Evolutionary conservation across 1,140 invertebrate species (phyloP), one percentile per base, ranked within the genome.

Genomic region (Bradysia coprophila): DNA sequence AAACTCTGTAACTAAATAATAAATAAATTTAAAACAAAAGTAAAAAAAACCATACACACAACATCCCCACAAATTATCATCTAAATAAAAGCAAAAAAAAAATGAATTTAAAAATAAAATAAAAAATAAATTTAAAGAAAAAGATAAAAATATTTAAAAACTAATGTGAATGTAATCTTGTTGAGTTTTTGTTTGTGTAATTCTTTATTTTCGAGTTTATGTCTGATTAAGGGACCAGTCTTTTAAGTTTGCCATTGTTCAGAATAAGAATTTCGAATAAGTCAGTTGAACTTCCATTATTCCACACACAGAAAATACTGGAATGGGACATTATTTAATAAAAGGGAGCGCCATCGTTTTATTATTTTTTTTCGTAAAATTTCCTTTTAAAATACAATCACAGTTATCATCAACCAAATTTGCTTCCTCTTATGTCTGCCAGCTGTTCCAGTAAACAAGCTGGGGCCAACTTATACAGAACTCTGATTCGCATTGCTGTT

Each of bases 171-270:
- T 41, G 18, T 16, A 15, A 15, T 24, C 20, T 39, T 39, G 24
- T 28, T 28, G 24, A 28, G 13, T 28, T 28, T 28, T 28, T 28
- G 24, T 28, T 28, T 8, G 13, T 8, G 6, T 28, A 8, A 28
- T 28, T 11, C n/a, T 9, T 36, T 36, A n/a, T n/a, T 36, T 36
- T 36, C 5, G n/a, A 36, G 9, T 11, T 36, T 59, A 57, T 57
- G 57, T 59, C 57, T 59, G 57, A 59, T 59, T 59, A 51, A 53
- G 53, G 57, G 57, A 59, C 57, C 57, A 59, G 55, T 59, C 57
- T 59, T 59, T 57, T 59, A 59, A 59, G 57, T 53, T 57, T 36
- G 56, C 56, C 57, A 59, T 52, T 59, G 55, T 48, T 49, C 55
- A 5, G 19, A 20, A 37, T 10, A 37, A 37, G 18, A 37, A 37